These are phyloP conservation scores for Tapirus indicus DNA, from an alignment of 2,797 vertebrate species.

Conservation along the genomic window DNA sequence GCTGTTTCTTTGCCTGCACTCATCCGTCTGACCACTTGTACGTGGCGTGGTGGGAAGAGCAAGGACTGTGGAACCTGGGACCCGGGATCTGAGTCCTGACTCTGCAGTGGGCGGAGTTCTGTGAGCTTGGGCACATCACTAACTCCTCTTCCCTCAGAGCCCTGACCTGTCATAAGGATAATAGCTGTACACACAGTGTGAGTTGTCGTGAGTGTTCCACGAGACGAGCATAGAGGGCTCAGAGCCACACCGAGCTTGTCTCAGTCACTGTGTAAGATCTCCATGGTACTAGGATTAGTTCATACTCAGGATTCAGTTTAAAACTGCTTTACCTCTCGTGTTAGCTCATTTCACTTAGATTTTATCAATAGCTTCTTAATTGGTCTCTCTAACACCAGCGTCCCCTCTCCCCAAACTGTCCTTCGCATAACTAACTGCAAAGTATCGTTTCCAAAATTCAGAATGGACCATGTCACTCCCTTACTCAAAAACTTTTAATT, in stretches of 20 bases:
- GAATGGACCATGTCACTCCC: background rate
- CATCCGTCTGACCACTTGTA: rapidly evolving
- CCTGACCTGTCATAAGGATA: background rate
- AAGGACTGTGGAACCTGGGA: background rate
- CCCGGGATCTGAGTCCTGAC: background rate
- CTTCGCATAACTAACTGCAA: background rate
- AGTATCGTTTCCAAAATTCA: background rate
- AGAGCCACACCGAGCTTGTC: background rate
- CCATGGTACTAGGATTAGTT: background rate
- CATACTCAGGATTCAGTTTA: background rate
- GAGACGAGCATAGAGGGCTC: background rate
- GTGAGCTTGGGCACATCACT: background rate
- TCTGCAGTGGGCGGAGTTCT: background rate
- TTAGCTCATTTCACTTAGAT: background rate
- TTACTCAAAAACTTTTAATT: background rate
- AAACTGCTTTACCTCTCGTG: background rate
- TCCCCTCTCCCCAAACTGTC: background rate
- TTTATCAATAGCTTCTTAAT: background rate
- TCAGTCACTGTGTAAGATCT: background rate
- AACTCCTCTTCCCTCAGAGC: background rate
- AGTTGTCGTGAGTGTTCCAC: background rate
- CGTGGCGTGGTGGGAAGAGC: background rate
- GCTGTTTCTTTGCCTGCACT: background rate
- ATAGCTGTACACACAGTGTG: rapidly evolving
- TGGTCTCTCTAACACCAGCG: background rate